Base-by-base conservation (phyloP, 2,888 invertebrate species). In the Matsumyia berberina region DNA sequence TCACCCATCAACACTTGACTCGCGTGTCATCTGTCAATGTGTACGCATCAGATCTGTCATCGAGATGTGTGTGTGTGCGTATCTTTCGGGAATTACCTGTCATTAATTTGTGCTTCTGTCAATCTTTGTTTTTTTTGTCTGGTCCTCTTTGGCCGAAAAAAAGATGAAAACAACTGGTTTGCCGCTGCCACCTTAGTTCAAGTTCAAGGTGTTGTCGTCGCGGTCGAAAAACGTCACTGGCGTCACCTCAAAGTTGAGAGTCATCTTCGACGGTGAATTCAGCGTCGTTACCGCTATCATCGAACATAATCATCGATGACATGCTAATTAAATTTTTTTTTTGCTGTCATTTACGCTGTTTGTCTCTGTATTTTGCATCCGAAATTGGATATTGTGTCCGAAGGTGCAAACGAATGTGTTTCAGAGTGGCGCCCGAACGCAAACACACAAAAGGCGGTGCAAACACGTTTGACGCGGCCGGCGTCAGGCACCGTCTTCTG, bases 401-500 rank as follows among this genome's bases (percentile, higher is more conserved):
- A 70, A 72, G 77, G 66, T 78, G 72, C 62, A 67, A 83, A 83
- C 69, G 66, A 49, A 33, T 49, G 33, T 67, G 55, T 24, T 83
- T 67, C 39, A 15, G 44, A 24, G 73, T 78, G 83, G 83, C 83
- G 83, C 83, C 83, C 78, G 60, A 83, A 66, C 17, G 67, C 60
- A 83, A 83, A 83, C 76, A 73, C 24, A 37, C 55, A 31, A 73
- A 64, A 57, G 83, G 83, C 78, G 83, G 67, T 62, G 67, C 57
- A 83, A 83, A 83, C 78, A 78, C 57, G 70, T 82, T 77, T 82
- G 70, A 46, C 74, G 46, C 31, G 37, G n/a, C n/a, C n/a, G n/a
- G n/a, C n/a, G n/a, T n/a, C n/a, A n/a, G n/a, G n/a, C n/a, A n/a
- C n/a, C n/a, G n/a, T 49, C 33, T 67, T 76, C 62, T 70, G 17